These are phyloP conservation scores for Torymus aiolomorphi DNA, from an alignment of 2,888 invertebrate genomes.

Conservation along the genomic window DNA sequence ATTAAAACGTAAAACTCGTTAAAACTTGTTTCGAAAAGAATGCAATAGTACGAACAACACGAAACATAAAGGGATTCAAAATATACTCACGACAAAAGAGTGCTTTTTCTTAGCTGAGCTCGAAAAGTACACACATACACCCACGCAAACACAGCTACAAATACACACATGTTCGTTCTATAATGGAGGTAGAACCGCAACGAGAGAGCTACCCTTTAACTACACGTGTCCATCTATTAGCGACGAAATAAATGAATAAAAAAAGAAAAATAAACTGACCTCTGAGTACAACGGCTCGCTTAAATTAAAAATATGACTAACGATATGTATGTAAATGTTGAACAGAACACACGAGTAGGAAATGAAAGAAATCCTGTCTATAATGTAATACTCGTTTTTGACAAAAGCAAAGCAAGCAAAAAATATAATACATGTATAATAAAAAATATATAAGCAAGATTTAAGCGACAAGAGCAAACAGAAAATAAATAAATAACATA, in stretches of 20 bases:
- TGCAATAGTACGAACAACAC: neutral
- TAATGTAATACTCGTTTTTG: conserved; percentile 52
- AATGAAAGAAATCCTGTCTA: conserved; percentile 35
- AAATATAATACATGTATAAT: conserved; percentile 37
- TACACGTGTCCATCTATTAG: conserved; percentile 20
- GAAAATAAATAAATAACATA: conserved; percentile 14
- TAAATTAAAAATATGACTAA: conserved; percentile 12
- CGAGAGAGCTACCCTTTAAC: neutral
- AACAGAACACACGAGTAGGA: too few species aligned
- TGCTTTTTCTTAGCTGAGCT: conserved; percentile 17
- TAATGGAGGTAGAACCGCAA: conserved; percentile 11
- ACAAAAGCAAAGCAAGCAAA: neutral
- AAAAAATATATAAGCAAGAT: conserved; percentile 5
- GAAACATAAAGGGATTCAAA: neutral
- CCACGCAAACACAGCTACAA: neutral
- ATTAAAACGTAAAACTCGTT: too few species aligned
- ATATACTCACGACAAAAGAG: neutral
- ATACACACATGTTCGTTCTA: conserved; percentile 26
- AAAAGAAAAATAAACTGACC: too few species aligned
- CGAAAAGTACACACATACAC: neutral
- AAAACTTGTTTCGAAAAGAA: too few species aligned
- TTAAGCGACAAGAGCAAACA: conserved; percentile 19
- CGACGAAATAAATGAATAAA: neutral
- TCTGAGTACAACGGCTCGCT: neutral
- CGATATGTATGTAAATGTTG: conserved; percentile 12